Percentiles rank a stretch among this genome's conserved stretches.
Conservation (phyloP, 35 echinoderm and acorn worm species). For the Ophiothrix spiculata region DNA sequence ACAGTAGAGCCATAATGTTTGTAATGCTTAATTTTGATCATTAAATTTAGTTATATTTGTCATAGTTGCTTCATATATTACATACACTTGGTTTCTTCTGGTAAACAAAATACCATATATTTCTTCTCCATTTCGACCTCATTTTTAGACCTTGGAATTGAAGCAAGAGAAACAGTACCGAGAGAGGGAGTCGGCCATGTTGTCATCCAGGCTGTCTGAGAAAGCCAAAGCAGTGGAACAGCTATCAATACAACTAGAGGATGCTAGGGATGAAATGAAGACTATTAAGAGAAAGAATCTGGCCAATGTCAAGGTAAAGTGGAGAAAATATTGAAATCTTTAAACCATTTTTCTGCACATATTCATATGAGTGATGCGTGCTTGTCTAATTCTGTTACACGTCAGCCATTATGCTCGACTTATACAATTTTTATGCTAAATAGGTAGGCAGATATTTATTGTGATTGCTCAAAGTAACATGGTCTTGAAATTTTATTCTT, state of each 20-base stretch:
- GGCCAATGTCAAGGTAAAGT: slow-evolving; percentile 91
- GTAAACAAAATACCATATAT: neutral
- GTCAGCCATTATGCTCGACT: too few species aligned
- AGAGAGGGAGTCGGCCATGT: slow-evolving; percentile 66
- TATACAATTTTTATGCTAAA: too few species aligned
- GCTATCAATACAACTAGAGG: slow-evolving; percentile 74
- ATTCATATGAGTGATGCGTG: too few species aligned
- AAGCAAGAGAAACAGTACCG: slow-evolving; percentile 69
- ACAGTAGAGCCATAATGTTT: too few species aligned
- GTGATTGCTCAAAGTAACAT: too few species aligned
- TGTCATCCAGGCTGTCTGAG: slow-evolving; percentile 69
- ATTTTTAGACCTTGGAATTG: slow-evolving; percentile 59
- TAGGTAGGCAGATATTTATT: too few species aligned
- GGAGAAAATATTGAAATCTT: too few species aligned
- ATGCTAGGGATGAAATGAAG: slow-evolving; percentile 89
- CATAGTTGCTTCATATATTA: neutral
- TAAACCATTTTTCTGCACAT: too few species aligned
- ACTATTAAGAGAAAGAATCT: slow-evolving; percentile 84
- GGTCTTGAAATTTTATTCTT: too few species aligned
- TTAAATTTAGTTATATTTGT: neutral
- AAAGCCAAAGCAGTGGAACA: slow-evolving; percentile 79
- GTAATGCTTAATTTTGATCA: too few species aligned
- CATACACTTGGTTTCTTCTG: neutral
- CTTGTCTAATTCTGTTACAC: too few species aligned
- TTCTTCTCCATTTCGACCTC: neutral